Conservation (phyloP, 1,140 invertebrate genomes). For the Gryllus bimaculatus region DNA sequence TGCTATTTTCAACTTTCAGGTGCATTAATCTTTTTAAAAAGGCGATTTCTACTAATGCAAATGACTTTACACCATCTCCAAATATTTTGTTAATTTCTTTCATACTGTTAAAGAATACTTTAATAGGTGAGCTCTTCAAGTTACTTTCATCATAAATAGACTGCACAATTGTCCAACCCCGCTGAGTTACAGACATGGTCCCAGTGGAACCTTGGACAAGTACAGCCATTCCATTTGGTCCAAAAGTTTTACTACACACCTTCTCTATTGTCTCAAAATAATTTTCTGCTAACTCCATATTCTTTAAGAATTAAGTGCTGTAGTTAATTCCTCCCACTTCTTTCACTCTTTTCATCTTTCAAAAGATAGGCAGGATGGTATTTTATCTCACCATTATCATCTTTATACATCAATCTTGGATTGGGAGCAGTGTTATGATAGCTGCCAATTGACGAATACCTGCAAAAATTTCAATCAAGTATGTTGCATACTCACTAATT, state of each 20-base stretch:
- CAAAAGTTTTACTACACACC: conserved; percentile 9
- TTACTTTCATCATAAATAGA: conserved; percentile 8
- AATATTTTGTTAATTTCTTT: neutral
- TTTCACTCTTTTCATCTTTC: conserved; percentile 54
- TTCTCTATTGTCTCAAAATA: neutral
- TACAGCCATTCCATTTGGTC: conserved; percentile 14
- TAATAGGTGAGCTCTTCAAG: neutral
- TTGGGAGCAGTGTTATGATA: conserved; percentile 69
- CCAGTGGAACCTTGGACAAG: conserved; percentile 10
- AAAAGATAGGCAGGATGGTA: conserved; percentile 76
- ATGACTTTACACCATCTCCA: conserved; percentile 19
- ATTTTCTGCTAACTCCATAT: neutral
- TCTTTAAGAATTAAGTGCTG: no score
- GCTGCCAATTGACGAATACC: conserved; percentile 80
- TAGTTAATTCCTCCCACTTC: conserved; percentile 50
- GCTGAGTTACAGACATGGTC: conserved; percentile 6
- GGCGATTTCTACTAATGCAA: neutral
- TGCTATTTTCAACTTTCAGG: neutral
- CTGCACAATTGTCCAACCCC: conserved; percentile 11
- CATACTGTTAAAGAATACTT: conserved; percentile 9
- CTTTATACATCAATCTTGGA: conserved; percentile 50
- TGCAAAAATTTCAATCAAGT: conserved; percentile 29
- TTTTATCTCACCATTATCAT: conserved; percentile 36
- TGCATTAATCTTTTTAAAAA: neutral
- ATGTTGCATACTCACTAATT: neutral